Evolutionary conservation across 2,797 vertebrate species (phyloP).

Genomic region (Erethizon dorsatum): DNA sequence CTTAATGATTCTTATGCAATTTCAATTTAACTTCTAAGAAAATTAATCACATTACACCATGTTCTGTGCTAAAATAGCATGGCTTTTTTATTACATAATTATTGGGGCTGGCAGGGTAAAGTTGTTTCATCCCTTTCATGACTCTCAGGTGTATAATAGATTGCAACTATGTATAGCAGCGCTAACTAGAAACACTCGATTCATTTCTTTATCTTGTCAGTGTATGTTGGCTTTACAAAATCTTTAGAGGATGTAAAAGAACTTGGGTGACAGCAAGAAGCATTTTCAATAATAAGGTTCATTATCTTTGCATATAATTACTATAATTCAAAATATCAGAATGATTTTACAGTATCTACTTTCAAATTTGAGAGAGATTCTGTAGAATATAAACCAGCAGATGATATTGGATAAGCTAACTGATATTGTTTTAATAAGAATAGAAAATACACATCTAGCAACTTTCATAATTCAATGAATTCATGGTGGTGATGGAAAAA

Average conservation of each 20-base stretch:
- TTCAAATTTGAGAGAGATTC: not conserved
- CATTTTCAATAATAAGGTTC: constrained; percentile 51
- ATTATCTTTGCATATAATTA: constrained; percentile 38
- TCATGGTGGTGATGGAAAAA: not conserved
- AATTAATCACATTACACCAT: constrained; percentile 62
- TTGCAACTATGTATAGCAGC: constrained; percentile 18
- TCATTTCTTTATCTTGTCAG: constrained; percentile 70
- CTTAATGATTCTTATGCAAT: constrained; percentile 24
- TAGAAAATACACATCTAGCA: not conserved
- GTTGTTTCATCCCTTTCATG: constrained; percentile 20
- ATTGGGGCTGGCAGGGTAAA: not conserved
- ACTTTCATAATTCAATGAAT: not conserved
- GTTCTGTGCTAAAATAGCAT: constrained; percentile 71
- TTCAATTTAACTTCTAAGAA: constrained; percentile 61
- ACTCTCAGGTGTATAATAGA: constrained; percentile 72
- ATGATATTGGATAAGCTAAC: not conserved
- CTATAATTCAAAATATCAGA: constrained; percentile 54
- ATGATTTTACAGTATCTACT: not conserved
- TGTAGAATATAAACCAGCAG: not conserved
- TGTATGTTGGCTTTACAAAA: constrained; percentile 65
- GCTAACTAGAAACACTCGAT: constrained; percentile 9
- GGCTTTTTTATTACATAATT: constrained; percentile 55
- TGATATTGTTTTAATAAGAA: not conserved
- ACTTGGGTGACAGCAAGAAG: constrained; percentile 52
- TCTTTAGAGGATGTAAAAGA: constrained; percentile 59